Percentiles rank a stretch among this genome's conserved stretches.
phyloP scores from a whole-genome alignment of 2,113 vertebrate species.

The Ciconia boyciana region DNA sequence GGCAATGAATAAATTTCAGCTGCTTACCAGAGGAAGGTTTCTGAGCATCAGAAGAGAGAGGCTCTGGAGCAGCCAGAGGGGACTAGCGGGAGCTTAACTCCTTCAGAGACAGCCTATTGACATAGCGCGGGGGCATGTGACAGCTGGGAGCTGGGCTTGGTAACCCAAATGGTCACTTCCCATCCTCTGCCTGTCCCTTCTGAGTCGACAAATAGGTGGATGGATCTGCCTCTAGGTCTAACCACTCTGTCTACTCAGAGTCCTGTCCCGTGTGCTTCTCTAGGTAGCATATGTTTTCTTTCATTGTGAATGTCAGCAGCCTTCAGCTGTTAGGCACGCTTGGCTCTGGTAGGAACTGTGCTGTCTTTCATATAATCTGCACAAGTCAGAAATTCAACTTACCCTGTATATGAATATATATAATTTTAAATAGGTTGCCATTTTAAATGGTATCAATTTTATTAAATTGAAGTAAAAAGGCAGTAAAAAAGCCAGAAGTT shows the following conservation, averaged over 20 bases:
- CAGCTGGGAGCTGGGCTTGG: neutral
- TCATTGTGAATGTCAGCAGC: neutral
- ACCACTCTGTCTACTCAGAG: neutral
- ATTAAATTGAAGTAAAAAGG: neutral
- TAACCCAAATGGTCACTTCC: neutral
- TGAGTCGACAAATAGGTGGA: neutral
- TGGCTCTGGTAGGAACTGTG: neutral
- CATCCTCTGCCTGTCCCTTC: neutral
- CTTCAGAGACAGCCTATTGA: accelerated
- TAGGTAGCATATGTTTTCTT: neutral
- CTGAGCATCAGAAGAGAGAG: neutral
- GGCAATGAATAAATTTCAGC: neutral
- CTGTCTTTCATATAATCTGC: neutral
- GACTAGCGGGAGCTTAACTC: neutral
- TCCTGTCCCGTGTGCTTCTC: neutral
- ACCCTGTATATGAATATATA: neutral
- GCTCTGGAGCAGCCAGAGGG: neutral
- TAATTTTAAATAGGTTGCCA: neutral
- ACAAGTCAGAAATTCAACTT: neutral
- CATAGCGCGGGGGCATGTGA: accelerated
- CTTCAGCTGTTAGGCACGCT: neutral
- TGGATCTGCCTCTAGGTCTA: neutral
- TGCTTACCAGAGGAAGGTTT: neutral
- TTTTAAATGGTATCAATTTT: neutral
- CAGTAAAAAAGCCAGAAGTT: neutral